phyloP scores from a whole-genome alignment of 2,888 invertebrate genomes.

The Caenorhabditis zanzibari region DNA sequence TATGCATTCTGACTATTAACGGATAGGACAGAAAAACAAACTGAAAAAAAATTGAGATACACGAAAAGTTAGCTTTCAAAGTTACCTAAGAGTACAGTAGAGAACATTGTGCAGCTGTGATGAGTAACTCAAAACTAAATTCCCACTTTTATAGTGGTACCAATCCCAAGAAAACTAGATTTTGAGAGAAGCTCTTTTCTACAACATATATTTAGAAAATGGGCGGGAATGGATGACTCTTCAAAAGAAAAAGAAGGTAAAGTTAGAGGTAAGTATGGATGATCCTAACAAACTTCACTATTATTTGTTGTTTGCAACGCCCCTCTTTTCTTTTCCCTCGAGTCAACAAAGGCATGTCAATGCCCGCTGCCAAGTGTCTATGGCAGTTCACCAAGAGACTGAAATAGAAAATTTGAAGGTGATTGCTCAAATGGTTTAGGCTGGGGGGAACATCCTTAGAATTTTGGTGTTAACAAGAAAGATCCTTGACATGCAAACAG shows the following conservation, averaged over 20 bases:
- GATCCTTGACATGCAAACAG: constrained; percentile 43
- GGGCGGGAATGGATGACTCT: constrained; percentile 50
- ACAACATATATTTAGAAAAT: constrained; percentile 61
- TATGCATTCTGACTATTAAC: constrained; percentile 44
- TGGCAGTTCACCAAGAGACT: constrained; percentile 56
- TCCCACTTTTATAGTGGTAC: constrained; percentile 42
- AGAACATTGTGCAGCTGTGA: constrained; percentile 39
- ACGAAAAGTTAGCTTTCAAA: too few relatives aligned
- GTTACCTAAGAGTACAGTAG: constrained; percentile 48
- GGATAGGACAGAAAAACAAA: not conserved
- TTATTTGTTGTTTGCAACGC: constrained; percentile 64
- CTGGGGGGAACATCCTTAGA: not conserved
- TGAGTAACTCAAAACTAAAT: not conserved
- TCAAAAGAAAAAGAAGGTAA: constrained; percentile 46
- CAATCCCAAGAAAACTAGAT: constrained; percentile 16
- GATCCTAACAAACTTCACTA: constrained; percentile 65
- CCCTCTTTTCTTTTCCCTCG: constrained; percentile 18
- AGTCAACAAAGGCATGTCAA: constrained; percentile 59
- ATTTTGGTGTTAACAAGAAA: constrained; percentile 37
- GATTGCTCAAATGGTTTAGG: constrained; percentile 46
- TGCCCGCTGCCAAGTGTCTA: constrained; percentile 57
- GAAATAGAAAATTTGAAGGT: constrained; percentile 50
- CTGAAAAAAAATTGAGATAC: constrained; percentile 1
- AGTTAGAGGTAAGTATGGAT: constrained; percentile 59
- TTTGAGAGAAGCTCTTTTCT: constrained; percentile 8